Evolutionary conservation across 1,140 invertebrate genomes (phyloP).

Genomic region (Dreissena rostriformis): DNA sequence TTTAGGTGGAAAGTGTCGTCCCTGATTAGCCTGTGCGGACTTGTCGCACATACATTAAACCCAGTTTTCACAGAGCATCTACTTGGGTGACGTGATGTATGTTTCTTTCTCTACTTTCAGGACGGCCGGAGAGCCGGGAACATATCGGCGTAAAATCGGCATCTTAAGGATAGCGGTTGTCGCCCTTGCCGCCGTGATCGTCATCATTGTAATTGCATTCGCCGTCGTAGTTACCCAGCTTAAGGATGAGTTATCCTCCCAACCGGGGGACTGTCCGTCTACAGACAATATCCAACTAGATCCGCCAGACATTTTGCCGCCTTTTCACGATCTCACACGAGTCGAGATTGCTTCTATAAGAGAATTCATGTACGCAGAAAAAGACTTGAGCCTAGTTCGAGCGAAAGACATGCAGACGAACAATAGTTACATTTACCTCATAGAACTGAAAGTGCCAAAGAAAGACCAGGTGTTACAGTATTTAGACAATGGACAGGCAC

Average conservation of each 20-base stretch:
- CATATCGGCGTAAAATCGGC: slow-evolving; percentile 24
- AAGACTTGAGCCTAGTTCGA: slow-evolving; percentile 58
- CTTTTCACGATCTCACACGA: slow-evolving; percentile 65
- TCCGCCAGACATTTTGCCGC: slow-evolving; percentile 40
- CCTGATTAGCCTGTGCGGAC: too few relatives aligned
- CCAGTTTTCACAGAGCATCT: too few relatives aligned
- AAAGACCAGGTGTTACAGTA: slow-evolving; percentile 66
- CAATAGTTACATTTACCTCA: slow-evolving; percentile 65
- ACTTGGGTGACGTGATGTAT: background rate
- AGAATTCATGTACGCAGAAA: slow-evolving; percentile 51
- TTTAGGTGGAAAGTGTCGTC: too few relatives aligned
- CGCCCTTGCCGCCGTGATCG: background rate
- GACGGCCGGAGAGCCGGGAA: slow-evolving; percentile 16
- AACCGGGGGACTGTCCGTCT: slow-evolving; percentile 37
- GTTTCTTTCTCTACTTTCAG: slow-evolving; percentile 13
- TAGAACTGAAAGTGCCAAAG: slow-evolving; percentile 65
- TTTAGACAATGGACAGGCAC: slow-evolving; percentile 58
- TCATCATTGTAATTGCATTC: slow-evolving; percentile 29
- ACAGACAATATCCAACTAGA: slow-evolving; percentile 34
- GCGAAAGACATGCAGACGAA: slow-evolving; percentile 49
- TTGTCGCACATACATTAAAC: too few relatives aligned
- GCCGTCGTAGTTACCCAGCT: slow-evolving; percentile 17
- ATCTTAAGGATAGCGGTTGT: slow-evolving; percentile 14
- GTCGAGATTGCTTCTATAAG: slow-evolving; percentile 54
- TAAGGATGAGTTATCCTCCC: slow-evolving; percentile 17